Base-by-base conservation (phyloP, 2,888 invertebrate species). In the Tinea pellionella region DNA sequence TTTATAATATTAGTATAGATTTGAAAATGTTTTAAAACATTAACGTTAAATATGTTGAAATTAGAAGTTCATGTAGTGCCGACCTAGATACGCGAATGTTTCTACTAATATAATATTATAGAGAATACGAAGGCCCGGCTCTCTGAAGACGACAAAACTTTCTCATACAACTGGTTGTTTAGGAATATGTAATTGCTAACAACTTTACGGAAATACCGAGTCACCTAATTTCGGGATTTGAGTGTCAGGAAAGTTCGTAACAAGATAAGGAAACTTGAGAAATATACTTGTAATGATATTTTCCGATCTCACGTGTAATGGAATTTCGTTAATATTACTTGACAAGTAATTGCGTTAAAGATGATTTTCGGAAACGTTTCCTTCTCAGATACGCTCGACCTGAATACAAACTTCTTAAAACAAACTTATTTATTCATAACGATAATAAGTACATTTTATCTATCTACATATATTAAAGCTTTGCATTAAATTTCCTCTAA, bases 161-260 rank as follows among this genome's bases (percentile, higher is more conserved):
- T 18, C 47, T 19, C 61, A 60, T 43, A 37, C 29, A 16, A 58
- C 32, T 32, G 30, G 59, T 41, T 59, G 42, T 53, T 59, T 58
- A 51, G 24, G 61, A 61, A 61, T 61, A 60, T 60, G 41, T 61
- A 61, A 61, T 61, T 61, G 61, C 61, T 51, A 60, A 51, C 58
- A 61, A 61, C 60, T 61, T 58, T 56, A 53, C 60, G 42, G 58
- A 57, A 59, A 53, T 47, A 47, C 24, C 19, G 41, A 61, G 59
- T 61, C 59, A 61, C 59, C 61, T 60, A 56, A 61, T 60, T 61
- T 61, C 18, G 58, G 57, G 57, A 60, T 59, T 42, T 57, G 61
- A 58, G 58, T 60, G 29, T 42, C 29, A 43, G 18, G 37, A 59
- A 62, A 62, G 56, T 61, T 32, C 29, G 58, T 59, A 62, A 62